These are phyloP conservation scores for Macheiramphus alcinus DNA, from an alignment of 2,113 vertebrate genomes.

Conservation along the genomic window DNA sequence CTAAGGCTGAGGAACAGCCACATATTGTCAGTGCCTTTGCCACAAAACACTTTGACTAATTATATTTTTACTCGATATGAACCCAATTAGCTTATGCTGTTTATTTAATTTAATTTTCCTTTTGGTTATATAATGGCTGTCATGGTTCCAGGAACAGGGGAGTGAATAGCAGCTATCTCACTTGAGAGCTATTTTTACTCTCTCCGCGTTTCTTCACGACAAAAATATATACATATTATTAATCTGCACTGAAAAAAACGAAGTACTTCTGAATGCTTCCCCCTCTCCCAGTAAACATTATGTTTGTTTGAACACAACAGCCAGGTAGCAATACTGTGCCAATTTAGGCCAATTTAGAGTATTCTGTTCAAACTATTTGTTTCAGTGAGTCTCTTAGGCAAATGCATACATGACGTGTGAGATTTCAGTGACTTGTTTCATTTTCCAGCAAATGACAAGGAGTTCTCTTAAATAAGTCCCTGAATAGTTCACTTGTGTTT, in stretches of 20 bases:
- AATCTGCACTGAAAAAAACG: not conserved
- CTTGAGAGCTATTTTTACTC: constrained; percentile 45
- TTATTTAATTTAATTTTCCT: constrained; percentile 22
- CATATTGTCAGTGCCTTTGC: not conserved
- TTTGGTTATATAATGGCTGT: constrained; percentile 50
- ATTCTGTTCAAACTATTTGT: not conserved
- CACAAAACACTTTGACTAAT: constrained; percentile 26
- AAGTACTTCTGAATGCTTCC: not conserved
- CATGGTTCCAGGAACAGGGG: constrained; percentile 35
- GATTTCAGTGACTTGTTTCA: not conserved
- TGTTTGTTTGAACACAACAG: not conserved
- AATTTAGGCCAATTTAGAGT: not conserved
- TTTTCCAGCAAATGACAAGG: not conserved
- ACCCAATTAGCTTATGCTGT: constrained; percentile 33
- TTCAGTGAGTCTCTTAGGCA: not conserved
- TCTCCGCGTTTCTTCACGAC: not conserved
- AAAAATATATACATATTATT: constrained; percentile 13
- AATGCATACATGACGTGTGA: not conserved
- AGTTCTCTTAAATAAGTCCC: not conserved
- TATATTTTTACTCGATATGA: constrained; percentile 23
- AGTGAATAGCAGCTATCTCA: constrained; percentile 34
- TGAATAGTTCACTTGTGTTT: not conserved
- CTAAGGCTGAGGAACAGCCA: not conserved
- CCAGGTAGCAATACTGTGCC: not conserved
- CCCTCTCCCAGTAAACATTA: not conserved